A percentile compares a stretch with the other conserved stretches of the same genome.
Conservation (phyloP, 2,888 invertebrate species). For the Pterobdella sp. region DNA sequence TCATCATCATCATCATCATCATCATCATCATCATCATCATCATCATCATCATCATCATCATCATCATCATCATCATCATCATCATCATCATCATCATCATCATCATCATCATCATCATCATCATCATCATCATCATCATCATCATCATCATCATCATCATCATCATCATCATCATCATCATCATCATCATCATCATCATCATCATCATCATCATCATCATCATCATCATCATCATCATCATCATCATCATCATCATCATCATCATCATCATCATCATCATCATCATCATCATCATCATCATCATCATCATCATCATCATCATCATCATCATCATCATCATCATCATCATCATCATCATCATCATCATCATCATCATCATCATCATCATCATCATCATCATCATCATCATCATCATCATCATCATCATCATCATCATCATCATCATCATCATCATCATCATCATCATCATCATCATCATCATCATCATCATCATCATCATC, state of each 20-base stretch:
- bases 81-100: conserved; percentile 25
- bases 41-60: conserved; percentile 20
- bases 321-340: background rate
- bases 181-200: conserved; percentile 7
- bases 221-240: conserved; percentile 11
- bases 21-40: conserved; percentile 26
- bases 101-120: conserved; percentile 27
- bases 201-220: conserved; percentile 11
- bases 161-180: conserved; percentile 11
- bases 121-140: conserved; percentile 20
- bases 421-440: conserved; percentile 11
- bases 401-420: conserved; percentile 11
- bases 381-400: conserved; percentile 11
- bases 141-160: too few relatives aligned
- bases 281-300: background rate
- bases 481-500: too few relatives aligned
- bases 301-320: background rate
- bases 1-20: conserved; percentile 17
- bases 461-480: too few relatives aligned
- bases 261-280: background rate
- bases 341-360: background rate
- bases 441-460: conserved; percentile 11
- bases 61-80: conserved; percentile 21
- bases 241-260: conserved; percentile 11
- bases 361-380: background rate